Conservation (phyloP, 35 echinoderm and acorn worm species). For the Ptychodera flava region DNA sequence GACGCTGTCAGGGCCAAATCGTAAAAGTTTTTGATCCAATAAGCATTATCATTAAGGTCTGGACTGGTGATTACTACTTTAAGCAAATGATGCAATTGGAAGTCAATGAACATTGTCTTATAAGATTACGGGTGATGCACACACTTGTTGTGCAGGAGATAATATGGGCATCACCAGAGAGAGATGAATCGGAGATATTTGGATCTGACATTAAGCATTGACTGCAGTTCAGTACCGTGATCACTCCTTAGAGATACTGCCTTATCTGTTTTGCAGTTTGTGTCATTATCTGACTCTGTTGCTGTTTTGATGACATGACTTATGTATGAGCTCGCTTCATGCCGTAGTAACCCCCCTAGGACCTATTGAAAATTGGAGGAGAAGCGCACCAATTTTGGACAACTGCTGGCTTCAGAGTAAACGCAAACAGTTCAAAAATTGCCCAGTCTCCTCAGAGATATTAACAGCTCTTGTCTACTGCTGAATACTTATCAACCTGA, state of each 20-base stretch:
- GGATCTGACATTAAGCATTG: not conserved
- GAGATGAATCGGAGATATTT: not conserved
- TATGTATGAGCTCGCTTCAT: not conserved
- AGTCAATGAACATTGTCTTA: not conserved
- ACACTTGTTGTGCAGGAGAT: not conserved
- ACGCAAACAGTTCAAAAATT: not conserved
- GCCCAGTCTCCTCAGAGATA: not conserved
- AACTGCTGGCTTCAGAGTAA: not conserved
- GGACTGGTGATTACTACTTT: not conserved
- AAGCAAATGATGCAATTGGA: not conserved
- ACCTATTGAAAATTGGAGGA: not conserved
- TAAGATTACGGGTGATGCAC: not conserved
- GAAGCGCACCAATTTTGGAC: not conserved
- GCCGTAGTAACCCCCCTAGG: not conserved
- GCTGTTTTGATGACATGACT: not conserved
- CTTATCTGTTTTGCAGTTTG: conserved; percentile 1
- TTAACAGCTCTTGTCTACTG: too few relatives aligned
- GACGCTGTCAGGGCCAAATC: not conserved
- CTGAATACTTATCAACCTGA: too few relatives aligned
- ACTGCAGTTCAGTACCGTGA: not conserved
- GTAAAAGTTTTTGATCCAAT: not conserved
- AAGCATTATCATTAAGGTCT: not conserved
- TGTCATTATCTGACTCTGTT: not conserved
- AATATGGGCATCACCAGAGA: not conserved
- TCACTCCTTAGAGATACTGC: not conserved